Percentiles rank a stretch among this genome's conserved stretches.
Conservation (phyloP, 2,888 invertebrate species). For the Hemicrepidius hirtus region DNA sequence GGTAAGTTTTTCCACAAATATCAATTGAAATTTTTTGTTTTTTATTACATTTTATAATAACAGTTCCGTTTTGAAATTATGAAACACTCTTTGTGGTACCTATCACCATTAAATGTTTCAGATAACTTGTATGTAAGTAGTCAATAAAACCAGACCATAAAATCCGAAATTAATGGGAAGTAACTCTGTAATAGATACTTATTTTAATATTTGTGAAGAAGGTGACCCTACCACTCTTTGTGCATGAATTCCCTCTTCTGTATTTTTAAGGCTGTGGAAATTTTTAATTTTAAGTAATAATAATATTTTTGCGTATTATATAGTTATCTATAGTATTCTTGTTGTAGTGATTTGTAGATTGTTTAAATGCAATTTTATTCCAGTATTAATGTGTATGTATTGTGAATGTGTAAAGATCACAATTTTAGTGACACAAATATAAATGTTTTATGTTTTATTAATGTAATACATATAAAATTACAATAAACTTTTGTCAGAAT, state of each 20-base stretch:
- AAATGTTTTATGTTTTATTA: conserved; percentile 39
- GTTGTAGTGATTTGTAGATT: not conserved
- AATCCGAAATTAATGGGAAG: not conserved
- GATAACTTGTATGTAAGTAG: too few relatives aligned
- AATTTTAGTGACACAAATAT: conserved; percentile 16
- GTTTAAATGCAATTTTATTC: conserved; percentile 14
- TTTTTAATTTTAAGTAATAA: conserved; percentile 27
- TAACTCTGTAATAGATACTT: not conserved
- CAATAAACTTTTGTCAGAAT: conserved; percentile 60
- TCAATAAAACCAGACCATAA: not conserved
- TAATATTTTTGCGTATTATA: conserved; percentile 26
- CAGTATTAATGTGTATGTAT: conserved; percentile 30
- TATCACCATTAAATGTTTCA: too few relatives aligned
- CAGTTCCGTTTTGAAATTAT: too few relatives aligned
- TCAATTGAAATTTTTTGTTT: too few relatives aligned
- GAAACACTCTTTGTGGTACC: too few relatives aligned
- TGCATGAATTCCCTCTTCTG: conserved; percentile 20
- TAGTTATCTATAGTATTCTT: conserved; percentile 11
- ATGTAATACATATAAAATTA: conserved; percentile 66
- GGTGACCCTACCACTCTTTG: not conserved
- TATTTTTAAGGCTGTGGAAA: conserved; percentile 34
- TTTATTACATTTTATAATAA: too few relatives aligned
- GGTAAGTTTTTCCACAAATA: too few relatives aligned
- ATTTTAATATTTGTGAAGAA: too few relatives aligned
- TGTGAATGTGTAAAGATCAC: conserved; percentile 12